Conservation (phyloP, 1,140 invertebrate species). For the Scylla paramamosain region DNA sequence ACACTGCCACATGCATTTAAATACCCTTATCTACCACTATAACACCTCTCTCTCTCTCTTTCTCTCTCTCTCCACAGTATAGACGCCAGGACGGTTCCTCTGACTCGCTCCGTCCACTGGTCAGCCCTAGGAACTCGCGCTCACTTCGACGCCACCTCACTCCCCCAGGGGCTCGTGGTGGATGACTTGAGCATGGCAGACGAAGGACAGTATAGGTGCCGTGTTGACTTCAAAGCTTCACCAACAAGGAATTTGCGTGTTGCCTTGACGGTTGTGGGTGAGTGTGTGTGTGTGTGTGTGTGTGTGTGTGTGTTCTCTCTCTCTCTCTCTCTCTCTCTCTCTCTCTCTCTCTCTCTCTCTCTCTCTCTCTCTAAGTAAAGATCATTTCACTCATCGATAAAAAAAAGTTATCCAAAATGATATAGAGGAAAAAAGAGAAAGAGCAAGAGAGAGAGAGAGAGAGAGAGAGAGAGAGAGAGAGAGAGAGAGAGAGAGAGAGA, state of each 20-base stretch:
- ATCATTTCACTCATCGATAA: too few species aligned
- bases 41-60: neutral
- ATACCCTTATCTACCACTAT: too few species aligned
- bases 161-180: conserved; percentile 39
- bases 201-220: conserved; percentile 79
- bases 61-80: conserved; percentile 35
- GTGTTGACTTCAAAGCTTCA: conserved; percentile 80
- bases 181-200: conserved; percentile 77
- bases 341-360: too few species aligned
- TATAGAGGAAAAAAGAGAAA: too few species aligned
- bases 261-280: conserved; percentile 77
- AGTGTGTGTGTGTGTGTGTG: neutral
- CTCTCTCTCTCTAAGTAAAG: too few species aligned
- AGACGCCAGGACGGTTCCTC: conserved; percentile 27
- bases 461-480: too few species aligned
- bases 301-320: too few species aligned
- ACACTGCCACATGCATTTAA: too few species aligned
- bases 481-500: too few species aligned
- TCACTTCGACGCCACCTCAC: conserved; percentile 36
- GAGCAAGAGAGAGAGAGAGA: too few species aligned
- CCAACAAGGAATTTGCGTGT: conserved; percentile 79
- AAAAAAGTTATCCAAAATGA: too few species aligned
- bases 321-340: too few species aligned
- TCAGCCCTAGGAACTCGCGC: conserved; percentile 36
- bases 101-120: conserved; percentile 36